Evolutionary conservation across 2,888 invertebrate genomes (phyloP).

Genomic region (Rugalucina vietnamica): DNA sequence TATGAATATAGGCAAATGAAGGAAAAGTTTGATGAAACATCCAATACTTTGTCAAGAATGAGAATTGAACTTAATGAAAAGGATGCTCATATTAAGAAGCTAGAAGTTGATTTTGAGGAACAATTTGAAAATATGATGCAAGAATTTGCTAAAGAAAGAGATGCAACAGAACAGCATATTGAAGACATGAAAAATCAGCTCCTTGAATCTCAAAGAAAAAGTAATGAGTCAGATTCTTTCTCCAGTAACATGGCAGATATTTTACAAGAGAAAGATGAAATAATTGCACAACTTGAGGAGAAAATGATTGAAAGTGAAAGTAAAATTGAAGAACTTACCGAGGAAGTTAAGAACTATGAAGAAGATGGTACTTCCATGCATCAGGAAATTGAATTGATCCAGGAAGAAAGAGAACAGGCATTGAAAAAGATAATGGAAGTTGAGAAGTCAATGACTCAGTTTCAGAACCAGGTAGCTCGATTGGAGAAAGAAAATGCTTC

Average conservation of each 20-base stretch:
- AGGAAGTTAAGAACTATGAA: constrained; percentile 78
- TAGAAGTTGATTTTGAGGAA: constrained; percentile 73
- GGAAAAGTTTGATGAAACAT: constrained; percentile 74
- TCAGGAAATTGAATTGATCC: constrained; percentile 67
- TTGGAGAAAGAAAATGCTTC: constrained; percentile 73
- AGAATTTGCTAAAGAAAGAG: constrained; percentile 81
- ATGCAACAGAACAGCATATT: constrained; percentile 85
- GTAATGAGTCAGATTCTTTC: constrained; percentile 76
- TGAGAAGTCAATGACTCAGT: constrained; percentile 67
- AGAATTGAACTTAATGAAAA: constrained; percentile 70
- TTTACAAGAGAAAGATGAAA: constrained; percentile 94
- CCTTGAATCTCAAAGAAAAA: constrained; percentile 91
- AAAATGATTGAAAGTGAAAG: constrained; percentile 85
- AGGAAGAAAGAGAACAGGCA: constrained; percentile 73
- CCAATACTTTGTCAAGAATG: constrained; percentile 63
- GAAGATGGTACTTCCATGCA: constrained; percentile 72
- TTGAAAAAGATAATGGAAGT: constrained; percentile 70
- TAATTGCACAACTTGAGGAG: constrained; percentile 94
- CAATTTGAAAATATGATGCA: constrained; percentile 77
- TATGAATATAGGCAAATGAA: constrained; percentile 76
- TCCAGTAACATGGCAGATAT: constrained; percentile 84
- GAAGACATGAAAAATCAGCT: constrained; percentile 91
- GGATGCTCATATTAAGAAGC: constrained; percentile 70
- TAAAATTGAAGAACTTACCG: constrained; percentile 77
- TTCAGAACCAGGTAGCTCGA: constrained; percentile 69